A percentile compares a stretch with the other conserved stretches of the same genome.
Conservation (phyloP, 1,140 invertebrate genomes). For the Acyrthosiphon pisum region DNA sequence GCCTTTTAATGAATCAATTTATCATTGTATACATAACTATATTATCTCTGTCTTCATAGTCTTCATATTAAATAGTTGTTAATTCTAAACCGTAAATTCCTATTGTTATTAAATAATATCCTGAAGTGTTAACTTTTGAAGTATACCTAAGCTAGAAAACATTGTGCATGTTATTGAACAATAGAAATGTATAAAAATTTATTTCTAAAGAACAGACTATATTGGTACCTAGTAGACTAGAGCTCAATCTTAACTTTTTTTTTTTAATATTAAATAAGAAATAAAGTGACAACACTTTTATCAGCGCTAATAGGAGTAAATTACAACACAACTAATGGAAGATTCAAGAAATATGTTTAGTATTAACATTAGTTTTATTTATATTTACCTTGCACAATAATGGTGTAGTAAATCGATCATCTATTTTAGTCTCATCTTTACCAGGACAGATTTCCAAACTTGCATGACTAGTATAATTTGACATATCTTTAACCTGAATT, state of each 20-base stretch:
- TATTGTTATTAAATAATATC: neutral
- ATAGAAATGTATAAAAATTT: no score
- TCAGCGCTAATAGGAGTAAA: neutral
- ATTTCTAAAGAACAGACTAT: no score
- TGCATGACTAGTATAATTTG: constrained; percentile 54
- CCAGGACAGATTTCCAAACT: constrained; percentile 48
- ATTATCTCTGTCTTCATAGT: neutral
- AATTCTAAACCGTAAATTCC: no score
- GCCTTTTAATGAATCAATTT: neutral
- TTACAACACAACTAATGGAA: neutral
- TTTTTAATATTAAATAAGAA: neutral
- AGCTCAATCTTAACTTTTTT: no score
- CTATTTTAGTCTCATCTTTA: constrained; percentile 49
- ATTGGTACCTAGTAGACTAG: no score
- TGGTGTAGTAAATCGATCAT: constrained; percentile 43
- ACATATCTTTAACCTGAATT: constrained; percentile 29
- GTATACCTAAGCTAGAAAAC: neutral
- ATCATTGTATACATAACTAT: neutral
- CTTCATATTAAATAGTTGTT: neutral
- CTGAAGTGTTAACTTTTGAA: no score
- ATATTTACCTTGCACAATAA: constrained; percentile 39
- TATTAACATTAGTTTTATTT: neutral
- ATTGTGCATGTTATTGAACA: neutral
- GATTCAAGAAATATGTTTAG: neutral
- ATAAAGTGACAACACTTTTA: neutral